These are phyloP conservation scores for Pangasius mekongensis DNA, from an alignment of 2,797 vertebrate species.

Conservation along the genomic window DNA sequence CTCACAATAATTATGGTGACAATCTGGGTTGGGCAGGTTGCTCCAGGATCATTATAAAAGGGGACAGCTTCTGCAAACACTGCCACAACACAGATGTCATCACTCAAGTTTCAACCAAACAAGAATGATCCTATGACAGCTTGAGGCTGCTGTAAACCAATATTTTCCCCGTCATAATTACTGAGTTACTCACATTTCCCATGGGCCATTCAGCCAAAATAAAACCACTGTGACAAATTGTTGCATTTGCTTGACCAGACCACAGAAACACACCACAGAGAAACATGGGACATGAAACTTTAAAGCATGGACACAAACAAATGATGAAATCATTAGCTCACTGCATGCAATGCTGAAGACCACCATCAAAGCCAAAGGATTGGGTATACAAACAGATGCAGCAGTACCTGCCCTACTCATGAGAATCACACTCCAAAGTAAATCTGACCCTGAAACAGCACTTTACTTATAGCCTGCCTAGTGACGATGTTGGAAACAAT, in stretches of 20 bases:
- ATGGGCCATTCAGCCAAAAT: not conserved
- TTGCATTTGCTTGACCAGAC: not conserved
- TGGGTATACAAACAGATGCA: not conserved
- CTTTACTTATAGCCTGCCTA: not conserved
- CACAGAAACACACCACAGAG: not conserved
- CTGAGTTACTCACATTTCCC: not conserved
- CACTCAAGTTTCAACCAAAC: not conserved
- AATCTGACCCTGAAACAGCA: not conserved
- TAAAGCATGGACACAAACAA: slow-evolving; percentile 13
- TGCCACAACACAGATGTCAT: no score
- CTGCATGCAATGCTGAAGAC: not conserved
- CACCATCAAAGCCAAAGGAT: not conserved
- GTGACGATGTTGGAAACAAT: slow-evolving; percentile 19
- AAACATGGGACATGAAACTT: not conserved
- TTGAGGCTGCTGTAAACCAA: not conserved
- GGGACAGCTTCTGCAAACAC: not conserved
- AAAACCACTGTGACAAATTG: not conserved
- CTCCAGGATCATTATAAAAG: not conserved
- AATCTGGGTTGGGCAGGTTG: not conserved
- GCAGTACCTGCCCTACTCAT: not conserved
- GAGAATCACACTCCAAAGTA: not conserved
- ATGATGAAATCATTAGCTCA: slow-evolving; percentile 35
- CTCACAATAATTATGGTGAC: not conserved
- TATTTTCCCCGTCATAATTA: not conserved
- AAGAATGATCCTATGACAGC: not conserved